phyloP scores from a whole-genome alignment of 2,113 vertebrate species.

The Notarius lentiginosus region DNA sequence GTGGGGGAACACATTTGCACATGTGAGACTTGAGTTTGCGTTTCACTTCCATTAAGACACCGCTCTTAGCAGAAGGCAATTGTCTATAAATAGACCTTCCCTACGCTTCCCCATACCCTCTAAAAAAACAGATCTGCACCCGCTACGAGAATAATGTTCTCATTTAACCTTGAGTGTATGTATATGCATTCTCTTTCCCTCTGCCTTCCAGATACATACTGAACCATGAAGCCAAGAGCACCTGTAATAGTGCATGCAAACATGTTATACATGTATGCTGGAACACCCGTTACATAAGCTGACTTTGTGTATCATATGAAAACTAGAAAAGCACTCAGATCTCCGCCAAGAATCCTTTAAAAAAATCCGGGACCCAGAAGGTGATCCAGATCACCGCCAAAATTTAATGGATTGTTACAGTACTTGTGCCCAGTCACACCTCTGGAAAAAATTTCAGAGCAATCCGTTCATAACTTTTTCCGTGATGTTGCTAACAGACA shows the following conservation, averaged over 20 bases:
- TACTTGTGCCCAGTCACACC: too few species aligned
- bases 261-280: neutral
- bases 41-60: constrained; percentile 34
- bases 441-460: too few species aligned
- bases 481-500: too few species aligned
- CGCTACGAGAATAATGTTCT: constrained; percentile 17
- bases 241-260: constrained; percentile 15
- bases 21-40: constrained; percentile 23
- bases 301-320: constrained; percentile 37
- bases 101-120: constrained; percentile 17
- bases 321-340: neutral
- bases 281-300: constrained; percentile 43
- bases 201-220: neutral
- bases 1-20: constrained; percentile 6
- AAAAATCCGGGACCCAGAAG: too few species aligned
- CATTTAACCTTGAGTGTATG: constrained; percentile 42
- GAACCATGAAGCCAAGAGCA: neutral
- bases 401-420: too few species aligned
- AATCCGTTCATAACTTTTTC: too few species aligned
- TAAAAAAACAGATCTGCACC: constrained; percentile 9
- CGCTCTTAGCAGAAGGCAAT: constrained; percentile 11
- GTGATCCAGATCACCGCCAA: too few species aligned
- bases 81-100: constrained; percentile 48
- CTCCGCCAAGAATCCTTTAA: too few species aligned
- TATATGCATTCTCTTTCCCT: constrained; percentile 1